A percentile compares a stretch with the other conserved stretches of the same genome.
phyloP scores from a whole-genome alignment of 2,797 vertebrate species.

The Yasuhikotakia modesta region DNA sequence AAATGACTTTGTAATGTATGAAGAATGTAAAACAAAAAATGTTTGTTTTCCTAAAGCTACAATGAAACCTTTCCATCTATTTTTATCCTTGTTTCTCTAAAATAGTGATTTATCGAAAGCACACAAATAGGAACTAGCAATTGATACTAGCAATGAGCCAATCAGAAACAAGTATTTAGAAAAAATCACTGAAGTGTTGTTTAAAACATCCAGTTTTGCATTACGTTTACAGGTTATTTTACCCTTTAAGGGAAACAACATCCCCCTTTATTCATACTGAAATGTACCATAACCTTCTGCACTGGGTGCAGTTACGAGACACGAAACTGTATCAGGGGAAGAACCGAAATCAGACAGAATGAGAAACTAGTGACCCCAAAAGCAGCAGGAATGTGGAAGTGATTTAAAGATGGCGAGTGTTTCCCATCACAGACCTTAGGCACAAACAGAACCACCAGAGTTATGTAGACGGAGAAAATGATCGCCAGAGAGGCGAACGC shows the following conservation, averaged over 20 bases:
- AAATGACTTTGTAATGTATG: no score
- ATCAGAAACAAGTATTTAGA: not conserved
- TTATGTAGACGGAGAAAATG: constrained; percentile 95
- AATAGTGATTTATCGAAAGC: not conserved
- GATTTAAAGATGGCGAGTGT: not conserved
- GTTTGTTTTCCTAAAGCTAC: not conserved
- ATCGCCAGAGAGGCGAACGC: constrained; percentile 91
- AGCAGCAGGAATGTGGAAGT: constrained; percentile 20
- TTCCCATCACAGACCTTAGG: constrained; percentile 82
- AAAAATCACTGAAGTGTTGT: not conserved
- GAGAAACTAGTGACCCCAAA: not conserved
- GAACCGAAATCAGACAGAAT: constrained; percentile 7
- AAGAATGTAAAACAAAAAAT: no score
- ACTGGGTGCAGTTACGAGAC: not conserved
- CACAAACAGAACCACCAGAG: constrained; percentile 92
- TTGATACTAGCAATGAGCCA: no score
- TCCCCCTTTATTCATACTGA: not conserved
- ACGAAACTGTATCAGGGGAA: not conserved
- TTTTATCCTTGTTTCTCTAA: not conserved
- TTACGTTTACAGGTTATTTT: not conserved
- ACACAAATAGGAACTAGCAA: not conserved
- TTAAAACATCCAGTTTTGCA: not conserved
- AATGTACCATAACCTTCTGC: not conserved
- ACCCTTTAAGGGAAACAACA: not conserved
- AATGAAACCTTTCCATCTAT: not conserved